These are phyloP conservation scores for Leptinotarsa lineolata DNA, from an alignment of 1,140 invertebrate genomes.

Conservation along the genomic window DNA sequence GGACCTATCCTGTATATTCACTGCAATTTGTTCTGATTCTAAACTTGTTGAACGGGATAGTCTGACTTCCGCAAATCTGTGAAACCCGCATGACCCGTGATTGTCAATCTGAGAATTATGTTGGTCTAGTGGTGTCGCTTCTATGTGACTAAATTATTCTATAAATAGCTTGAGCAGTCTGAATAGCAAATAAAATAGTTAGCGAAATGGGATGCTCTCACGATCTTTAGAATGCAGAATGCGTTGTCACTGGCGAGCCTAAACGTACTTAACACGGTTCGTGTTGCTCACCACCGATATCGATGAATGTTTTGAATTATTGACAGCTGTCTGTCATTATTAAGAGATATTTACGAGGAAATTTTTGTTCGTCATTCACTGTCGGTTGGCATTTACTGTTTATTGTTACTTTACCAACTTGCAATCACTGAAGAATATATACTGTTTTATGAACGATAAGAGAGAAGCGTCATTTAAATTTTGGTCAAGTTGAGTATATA, in stretches of 20 bases:
- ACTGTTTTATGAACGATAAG: too few species aligned
- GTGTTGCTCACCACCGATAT: not conserved
- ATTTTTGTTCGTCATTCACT: too few species aligned
- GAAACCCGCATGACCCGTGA: not conserved
- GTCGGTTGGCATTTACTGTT: too few species aligned
- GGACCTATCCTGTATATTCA: too few species aligned
- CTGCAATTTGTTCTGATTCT: too few species aligned
- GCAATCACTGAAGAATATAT: too few species aligned
- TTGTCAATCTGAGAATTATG: not conserved
- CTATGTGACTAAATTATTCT: conserved; percentile 6
- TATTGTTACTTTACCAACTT: too few species aligned
- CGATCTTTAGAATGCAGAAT: conserved; percentile 8
- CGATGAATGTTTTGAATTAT: conserved; percentile 1
- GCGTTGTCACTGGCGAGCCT: not conserved
- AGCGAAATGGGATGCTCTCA: conserved; percentile 7
- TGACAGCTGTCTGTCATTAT: conserved; percentile 3
- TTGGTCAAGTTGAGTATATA: too few species aligned
- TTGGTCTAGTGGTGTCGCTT: not conserved
- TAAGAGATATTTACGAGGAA: too few species aligned
- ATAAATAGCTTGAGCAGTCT: not conserved
- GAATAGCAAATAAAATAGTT: not conserved
- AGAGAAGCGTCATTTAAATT: too few species aligned
- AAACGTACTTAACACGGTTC: conserved; percentile 3
- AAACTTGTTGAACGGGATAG: not conserved
- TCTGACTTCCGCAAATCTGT: not conserved